Evolutionary conservation across 2,888 invertebrate species (phyloP).

Genomic region (Coleophora deauratella): DNA sequence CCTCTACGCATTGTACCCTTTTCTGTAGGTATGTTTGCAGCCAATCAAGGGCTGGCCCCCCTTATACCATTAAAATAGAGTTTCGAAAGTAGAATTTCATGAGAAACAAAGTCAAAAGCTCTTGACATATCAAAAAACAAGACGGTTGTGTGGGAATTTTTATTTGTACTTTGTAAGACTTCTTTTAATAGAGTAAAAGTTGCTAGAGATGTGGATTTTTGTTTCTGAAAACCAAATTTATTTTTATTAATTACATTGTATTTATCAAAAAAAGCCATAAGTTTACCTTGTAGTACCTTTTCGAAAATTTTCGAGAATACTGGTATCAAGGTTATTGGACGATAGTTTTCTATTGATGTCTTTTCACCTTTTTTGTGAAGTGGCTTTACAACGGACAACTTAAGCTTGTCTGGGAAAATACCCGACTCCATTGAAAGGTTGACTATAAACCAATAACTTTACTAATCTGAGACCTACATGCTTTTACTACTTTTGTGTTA

Average conservation of each 20-base stretch:
- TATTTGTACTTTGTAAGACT: too few relatives aligned
- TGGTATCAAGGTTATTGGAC: not conserved
- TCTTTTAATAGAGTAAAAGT: too few relatives aligned
- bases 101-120: too few relatives aligned
- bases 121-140: too few relatives aligned
- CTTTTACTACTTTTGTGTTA: constrained; percentile 6
- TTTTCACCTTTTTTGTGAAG: not conserved
- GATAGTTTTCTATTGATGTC: not conserved
- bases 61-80: too few relatives aligned
- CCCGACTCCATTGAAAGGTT: constrained; percentile 2
- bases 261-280: not conserved
- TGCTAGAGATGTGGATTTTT: not conserved
- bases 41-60: too few relatives aligned
- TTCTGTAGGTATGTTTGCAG: too few relatives aligned
- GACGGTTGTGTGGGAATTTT: too few relatives aligned
- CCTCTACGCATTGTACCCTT: too few relatives aligned
- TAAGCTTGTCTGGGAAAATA: not conserved
- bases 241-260: not conserved
- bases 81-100: too few relatives aligned
- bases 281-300: not conserved
- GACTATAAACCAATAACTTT: constrained; percentile 2
- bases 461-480: constrained; percentile 1
- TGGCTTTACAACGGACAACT: not conserved
- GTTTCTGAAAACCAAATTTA: constrained; percentile 2
- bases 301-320: constrained; percentile 1